phyloP scores from a whole-genome alignment of 2,113 vertebrate species.

The Apistogramma diplotaenia region DNA sequence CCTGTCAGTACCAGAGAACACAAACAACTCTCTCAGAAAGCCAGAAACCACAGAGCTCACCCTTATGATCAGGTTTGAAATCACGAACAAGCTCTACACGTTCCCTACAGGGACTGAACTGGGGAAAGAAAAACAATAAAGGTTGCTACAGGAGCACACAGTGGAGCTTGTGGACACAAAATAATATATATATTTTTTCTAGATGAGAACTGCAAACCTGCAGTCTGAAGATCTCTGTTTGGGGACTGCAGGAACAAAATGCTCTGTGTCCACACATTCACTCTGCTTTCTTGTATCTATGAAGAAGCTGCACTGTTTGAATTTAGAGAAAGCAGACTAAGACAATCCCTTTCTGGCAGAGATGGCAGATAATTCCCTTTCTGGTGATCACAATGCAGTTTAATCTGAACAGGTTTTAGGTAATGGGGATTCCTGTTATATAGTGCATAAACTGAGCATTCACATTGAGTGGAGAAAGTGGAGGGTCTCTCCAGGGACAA shows the following conservation, averaged over 20 bases:
- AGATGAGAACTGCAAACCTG: neutral
- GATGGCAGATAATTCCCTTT: neutral
- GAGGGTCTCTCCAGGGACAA: neutral
- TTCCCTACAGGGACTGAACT: neutral
- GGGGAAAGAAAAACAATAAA: neutral
- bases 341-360: neutral
- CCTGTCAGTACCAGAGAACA: neutral
- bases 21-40: slow-evolving; percentile 5
- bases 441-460: neutral
- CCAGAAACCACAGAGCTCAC: neutral
- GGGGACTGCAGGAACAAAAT: neutral
- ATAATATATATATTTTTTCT: neutral
- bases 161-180: neutral
- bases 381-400: neutral
- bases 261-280: neutral
- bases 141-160: neutral
- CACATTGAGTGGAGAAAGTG: too few relatives aligned
- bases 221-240: neutral
- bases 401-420: neutral
- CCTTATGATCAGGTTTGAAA: slow-evolving; percentile 20
- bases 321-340: neutral
- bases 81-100: slow-evolving; percentile 16
- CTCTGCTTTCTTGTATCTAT: neutral
- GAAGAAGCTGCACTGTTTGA: neutral
- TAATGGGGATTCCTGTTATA: neutral